Evolutionary conservation across 1,140 invertebrate genomes (phyloP).

Genomic region (Heliconius himera): DNA sequence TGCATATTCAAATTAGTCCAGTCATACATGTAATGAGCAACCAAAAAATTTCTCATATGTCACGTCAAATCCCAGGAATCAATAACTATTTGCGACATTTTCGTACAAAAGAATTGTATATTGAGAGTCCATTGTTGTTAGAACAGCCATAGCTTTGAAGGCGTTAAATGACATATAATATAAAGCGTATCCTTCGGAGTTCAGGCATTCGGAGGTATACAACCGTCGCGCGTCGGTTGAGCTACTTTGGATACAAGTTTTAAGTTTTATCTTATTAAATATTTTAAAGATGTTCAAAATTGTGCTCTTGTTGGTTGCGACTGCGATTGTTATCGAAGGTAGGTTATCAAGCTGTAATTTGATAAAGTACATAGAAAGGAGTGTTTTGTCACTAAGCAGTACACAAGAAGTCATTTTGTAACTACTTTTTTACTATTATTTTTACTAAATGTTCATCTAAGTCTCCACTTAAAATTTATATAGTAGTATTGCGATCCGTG

Average conservation of each 20-base stretch:
- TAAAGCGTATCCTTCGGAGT: slow-evolving; percentile 20
- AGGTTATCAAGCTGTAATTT: slow-evolving; percentile 5
- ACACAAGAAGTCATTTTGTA: too few species aligned
- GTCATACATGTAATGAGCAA: neutral
- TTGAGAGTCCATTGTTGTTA: slow-evolving; percentile 21
- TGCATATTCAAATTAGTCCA: neutral
- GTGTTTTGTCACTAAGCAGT: too few species aligned
- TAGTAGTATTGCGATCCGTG: too few species aligned
- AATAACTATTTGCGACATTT: slow-evolving; percentile 20
- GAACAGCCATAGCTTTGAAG: slow-evolving; percentile 18
- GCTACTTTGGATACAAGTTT: neutral
- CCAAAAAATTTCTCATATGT: neutral
- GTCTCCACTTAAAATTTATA: too few species aligned
- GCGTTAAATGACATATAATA: slow-evolving; percentile 22
- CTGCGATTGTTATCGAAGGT: slow-evolving; percentile 46
- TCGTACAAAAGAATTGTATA: slow-evolving; percentile 29
- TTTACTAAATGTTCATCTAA: too few species aligned
- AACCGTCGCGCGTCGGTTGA: slow-evolving; percentile 2
- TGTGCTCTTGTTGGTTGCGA: slow-evolving; percentile 34
- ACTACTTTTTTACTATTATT: too few species aligned
- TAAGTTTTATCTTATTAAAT: slow-evolving; percentile 19
- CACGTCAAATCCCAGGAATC: slow-evolving; percentile 12
- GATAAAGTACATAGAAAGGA: neutral
- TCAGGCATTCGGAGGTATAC: slow-evolving; percentile 20
- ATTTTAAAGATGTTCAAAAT: slow-evolving; percentile 43